Evolutionary conservation across 1,140 invertebrate species (phyloP).

Genomic region (Portunus trituberculatus): DNA sequence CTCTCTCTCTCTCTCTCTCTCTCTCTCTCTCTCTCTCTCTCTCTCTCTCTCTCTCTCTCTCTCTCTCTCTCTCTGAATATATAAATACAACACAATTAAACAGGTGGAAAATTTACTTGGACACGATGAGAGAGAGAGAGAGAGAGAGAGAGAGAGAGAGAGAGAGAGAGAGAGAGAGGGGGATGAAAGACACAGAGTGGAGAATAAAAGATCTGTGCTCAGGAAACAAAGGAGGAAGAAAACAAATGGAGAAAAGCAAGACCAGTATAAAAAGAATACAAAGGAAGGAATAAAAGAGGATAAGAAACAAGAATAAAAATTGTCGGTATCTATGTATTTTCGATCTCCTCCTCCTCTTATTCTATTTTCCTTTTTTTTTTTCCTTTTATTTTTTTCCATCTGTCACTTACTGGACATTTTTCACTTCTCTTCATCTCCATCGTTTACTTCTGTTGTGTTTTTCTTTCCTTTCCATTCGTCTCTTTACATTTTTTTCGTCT

Average conservation of each 20-base stretch:
- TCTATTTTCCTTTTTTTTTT: neutral
- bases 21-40: no score
- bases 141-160: neutral
- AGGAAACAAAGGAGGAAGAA: neutral
- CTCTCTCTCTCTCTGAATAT: no score
- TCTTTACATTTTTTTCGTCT: neutral
- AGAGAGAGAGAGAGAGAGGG: conserved; percentile 16
- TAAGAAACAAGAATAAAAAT: neutral
- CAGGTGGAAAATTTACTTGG: no score
- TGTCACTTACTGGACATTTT: neutral
- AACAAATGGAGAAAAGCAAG: neutral
- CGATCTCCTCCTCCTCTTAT: no score
- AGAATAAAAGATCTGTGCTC: neutral
- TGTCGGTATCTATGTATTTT: neutral
- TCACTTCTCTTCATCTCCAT: no score
- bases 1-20: no score
- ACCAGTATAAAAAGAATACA: neutral
- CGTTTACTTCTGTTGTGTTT: no score
- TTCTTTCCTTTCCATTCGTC: no score
- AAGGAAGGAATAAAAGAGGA: neutral
- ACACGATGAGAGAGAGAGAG: no score
- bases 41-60: no score
- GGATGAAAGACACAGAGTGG: neutral
- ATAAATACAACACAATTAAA: no score
- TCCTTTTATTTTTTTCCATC: neutral